Conservation (phyloP, 35 echinoderm and acorn worm species). For the Acanthaster planci region DNA sequence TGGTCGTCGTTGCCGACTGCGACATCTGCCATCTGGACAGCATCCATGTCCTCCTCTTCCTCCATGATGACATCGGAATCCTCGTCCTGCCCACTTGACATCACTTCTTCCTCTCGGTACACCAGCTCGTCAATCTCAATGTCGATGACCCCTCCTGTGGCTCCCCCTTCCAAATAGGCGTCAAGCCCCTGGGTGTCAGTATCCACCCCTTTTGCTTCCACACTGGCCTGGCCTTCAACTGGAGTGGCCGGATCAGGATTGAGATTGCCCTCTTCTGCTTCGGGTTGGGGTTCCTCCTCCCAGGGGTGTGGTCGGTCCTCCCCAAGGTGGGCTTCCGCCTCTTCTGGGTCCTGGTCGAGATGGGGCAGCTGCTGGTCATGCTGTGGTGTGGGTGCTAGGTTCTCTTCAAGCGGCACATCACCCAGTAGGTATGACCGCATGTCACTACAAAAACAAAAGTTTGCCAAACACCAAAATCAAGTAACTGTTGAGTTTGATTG, state of each 20-base stretch:
- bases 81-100: slow-evolving; percentile 20
- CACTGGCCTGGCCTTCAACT: slow-evolving; percentile 16
- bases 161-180: background rate
- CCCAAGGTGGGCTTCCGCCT: background rate
- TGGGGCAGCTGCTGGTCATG: slow-evolving; percentile 27
- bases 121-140: slow-evolving; percentile 29
- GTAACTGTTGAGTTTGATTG: background rate
- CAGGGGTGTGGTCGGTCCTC: background rate
- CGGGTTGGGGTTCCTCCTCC: slow-evolving; percentile 14
- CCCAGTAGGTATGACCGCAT: slow-evolving; percentile 91
- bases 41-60: slow-evolving; percentile 46
- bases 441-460: slow-evolving; percentile 56
- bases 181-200: background rate
- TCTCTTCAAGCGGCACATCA: slow-evolving; percentile 52
- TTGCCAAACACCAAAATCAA: background rate
- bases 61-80: slow-evolving; percentile 29
- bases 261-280: slow-evolving; percentile 1
- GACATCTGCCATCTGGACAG: background rate
- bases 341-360: slow-evolving; percentile 10
- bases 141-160: slow-evolving; percentile 40
- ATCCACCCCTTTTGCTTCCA: background rate
- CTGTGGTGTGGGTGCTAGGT: background rate
- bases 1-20: slow-evolving; percentile 37
- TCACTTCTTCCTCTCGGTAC: background rate
- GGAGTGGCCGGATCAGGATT: background rate